Percentiles rank a stretch among this genome's conserved stretches.
Conservation (phyloP, 1,140 invertebrate genomes). For the Drosophila pallidifrons region DNA sequence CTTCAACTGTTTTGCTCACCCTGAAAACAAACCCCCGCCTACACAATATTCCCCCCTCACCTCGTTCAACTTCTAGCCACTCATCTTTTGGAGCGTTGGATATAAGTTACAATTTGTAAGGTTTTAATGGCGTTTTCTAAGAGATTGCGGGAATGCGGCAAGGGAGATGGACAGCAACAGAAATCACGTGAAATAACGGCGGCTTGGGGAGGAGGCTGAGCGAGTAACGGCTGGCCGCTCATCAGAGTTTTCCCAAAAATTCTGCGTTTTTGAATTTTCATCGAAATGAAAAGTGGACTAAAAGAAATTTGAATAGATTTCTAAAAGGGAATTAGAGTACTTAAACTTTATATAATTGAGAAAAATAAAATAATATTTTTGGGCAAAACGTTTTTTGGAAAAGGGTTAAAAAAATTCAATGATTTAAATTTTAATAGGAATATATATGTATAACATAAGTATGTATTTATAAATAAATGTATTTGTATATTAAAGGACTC, state of each 20-base stretch:
- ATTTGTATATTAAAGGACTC: too few species aligned
- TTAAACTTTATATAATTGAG: too few species aligned
- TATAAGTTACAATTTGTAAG: constrained; percentile 79
- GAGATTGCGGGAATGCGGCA: constrained; percentile 1
- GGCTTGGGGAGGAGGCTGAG: background rate
- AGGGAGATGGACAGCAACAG: constrained; percentile 1
- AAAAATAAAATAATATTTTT: too few species aligned
- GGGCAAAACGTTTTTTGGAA: background rate
- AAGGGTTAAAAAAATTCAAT: background rate
- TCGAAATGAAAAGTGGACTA: background rate
- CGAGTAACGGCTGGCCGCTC: constrained; percentile 12
- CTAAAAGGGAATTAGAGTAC: too few species aligned
- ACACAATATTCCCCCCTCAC: constrained; percentile 4
- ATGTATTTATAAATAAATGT: too few species aligned
- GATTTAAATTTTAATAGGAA: background rate
- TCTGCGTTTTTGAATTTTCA: background rate
- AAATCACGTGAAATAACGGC: constrained; percentile 27
- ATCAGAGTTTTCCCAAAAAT: constrained; percentile 5
- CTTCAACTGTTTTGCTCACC: constrained; percentile 13
- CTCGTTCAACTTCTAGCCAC: constrained; percentile 29
- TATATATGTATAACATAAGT: too few species aligned
- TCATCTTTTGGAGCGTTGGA: constrained; percentile 54
- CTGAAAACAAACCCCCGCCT: background rate
- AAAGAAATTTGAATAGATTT: background rate
- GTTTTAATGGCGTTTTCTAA: constrained; percentile 64